A percentile compares a stretch with the other conserved stretches of the same genome.
Evolutionary conservation across 1,140 invertebrate species (phyloP).

Genomic region (Diorhabda sublineata): DNA sequence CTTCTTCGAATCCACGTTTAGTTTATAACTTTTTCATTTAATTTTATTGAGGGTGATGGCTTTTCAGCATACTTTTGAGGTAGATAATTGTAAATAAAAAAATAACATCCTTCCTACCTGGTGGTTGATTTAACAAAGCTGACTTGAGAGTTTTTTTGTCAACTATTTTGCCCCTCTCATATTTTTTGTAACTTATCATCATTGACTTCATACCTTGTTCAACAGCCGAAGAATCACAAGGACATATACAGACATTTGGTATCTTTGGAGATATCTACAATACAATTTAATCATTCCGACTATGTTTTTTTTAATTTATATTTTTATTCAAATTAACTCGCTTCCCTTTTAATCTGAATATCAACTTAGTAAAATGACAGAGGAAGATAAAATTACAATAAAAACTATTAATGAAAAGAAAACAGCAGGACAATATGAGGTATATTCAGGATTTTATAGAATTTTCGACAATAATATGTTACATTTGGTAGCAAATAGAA

Average conservation of each 20-base stretch:
- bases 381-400: too few species aligned
- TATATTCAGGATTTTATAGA: too few species aligned
- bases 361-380: too few species aligned
- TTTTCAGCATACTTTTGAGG: too few species aligned
- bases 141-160: constrained; percentile 63
- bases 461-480: too few species aligned
- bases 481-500: too few species aligned
- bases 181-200: constrained; percentile 62
- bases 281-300: constrained; percentile 43
- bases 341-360: too few species aligned
- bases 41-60: background rate
- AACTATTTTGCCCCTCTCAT: constrained; percentile 64
- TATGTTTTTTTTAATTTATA: background rate
- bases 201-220: constrained; percentile 92
- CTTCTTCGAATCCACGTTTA: background rate
- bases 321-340: background rate
- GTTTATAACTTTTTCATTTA: background rate
- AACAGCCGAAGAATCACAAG: constrained; percentile 92
- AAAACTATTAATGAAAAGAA: too few species aligned
- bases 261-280: constrained; percentile 65
- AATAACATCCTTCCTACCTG: constrained; percentile 42
- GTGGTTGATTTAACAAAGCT: constrained; percentile 78
- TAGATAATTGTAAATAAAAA: background rate
- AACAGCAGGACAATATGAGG: too few species aligned
- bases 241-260: constrained; percentile 82